Evolutionary conservation across 2,113 vertebrate genomes (phyloP).

Genomic region (Globicephala melas): DNA sequence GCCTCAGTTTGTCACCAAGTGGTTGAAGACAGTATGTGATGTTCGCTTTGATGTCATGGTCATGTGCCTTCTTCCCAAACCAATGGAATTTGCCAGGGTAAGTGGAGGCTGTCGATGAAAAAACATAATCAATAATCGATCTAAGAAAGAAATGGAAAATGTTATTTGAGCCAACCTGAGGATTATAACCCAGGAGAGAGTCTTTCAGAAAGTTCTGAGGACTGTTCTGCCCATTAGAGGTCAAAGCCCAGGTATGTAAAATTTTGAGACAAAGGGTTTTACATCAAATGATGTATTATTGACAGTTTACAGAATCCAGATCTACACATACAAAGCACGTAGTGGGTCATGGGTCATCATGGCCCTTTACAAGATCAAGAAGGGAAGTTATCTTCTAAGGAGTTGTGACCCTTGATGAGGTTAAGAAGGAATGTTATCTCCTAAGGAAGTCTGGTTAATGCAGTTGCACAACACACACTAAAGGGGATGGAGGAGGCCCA

Average conservation of each 20-base stretch:
- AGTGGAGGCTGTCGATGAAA: constrained; percentile 57
- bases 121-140: not conserved
- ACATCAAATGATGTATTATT: not conserved
- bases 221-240: not conserved
- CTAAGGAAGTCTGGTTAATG: not conserved
- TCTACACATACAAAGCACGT: not conserved
- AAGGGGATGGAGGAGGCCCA: not conserved
- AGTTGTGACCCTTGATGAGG: not conserved
- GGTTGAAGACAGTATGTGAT: constrained; percentile 98
- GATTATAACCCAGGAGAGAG: not conserved
- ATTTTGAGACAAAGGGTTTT: not conserved
- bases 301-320: not conserved
- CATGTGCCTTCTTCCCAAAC: constrained; percentile 99
- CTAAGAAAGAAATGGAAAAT: not conserved
- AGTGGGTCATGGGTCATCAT: not conserved
- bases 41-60: constrained; percentile 99
- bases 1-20: constrained; percentile 99
- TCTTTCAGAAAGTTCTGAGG: not conserved
- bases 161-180: not conserved
- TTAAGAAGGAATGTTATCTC: not conserved
- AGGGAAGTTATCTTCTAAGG: not conserved
- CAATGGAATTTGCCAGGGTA: constrained; percentile 98
- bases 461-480: not conserved
- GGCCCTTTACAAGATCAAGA: not conserved
- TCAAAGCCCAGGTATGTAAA: not conserved